Conservation (phyloP, 1,140 invertebrate species). For the Procambarus virginalis region DNA sequence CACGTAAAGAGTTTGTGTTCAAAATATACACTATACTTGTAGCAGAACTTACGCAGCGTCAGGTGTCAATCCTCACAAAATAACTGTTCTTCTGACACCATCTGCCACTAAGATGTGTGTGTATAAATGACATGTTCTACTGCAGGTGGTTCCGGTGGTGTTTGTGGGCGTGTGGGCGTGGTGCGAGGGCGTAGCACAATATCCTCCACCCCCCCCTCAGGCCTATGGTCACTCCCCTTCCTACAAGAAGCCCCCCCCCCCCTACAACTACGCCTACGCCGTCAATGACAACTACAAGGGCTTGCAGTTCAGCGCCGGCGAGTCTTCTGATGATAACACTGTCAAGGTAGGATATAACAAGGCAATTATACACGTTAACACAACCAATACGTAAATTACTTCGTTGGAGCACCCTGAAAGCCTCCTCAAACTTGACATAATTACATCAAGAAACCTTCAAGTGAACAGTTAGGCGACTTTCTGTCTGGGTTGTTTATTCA, state of each 20-base stretch:
- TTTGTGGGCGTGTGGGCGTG: conserved; percentile 2
- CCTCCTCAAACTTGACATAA: no score
- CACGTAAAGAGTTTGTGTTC: no score
- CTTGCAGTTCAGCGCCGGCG: conserved; percentile 51
- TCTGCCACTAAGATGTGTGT: background rate
- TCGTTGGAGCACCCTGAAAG: no score
- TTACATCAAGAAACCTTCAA: no score
- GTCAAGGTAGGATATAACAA: conserved; percentile 36
- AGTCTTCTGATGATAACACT: conserved; percentile 44
- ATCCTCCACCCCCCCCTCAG: conserved; percentile 5
- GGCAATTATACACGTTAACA: no score
- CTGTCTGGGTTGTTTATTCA: no score
- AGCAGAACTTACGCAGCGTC: no score
- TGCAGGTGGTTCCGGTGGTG: background rate
- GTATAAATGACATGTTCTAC: background rate
- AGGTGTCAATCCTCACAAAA: no score
- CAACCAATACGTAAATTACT: no score
- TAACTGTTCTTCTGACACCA: no score
- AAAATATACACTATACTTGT: no score
- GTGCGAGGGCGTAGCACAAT: background rate
- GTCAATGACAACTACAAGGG: conserved; percentile 61
- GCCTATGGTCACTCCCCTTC: background rate
- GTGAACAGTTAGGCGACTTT: no score
- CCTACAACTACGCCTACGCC: conserved; percentile 64
- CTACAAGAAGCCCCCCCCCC: conserved; percentile 42